Evolutionary conservation across 2,888 invertebrate species (phyloP), one percentile per base, ranked within the genome.

Genomic region (Kuschelorhynchus macadamiae): DNA sequence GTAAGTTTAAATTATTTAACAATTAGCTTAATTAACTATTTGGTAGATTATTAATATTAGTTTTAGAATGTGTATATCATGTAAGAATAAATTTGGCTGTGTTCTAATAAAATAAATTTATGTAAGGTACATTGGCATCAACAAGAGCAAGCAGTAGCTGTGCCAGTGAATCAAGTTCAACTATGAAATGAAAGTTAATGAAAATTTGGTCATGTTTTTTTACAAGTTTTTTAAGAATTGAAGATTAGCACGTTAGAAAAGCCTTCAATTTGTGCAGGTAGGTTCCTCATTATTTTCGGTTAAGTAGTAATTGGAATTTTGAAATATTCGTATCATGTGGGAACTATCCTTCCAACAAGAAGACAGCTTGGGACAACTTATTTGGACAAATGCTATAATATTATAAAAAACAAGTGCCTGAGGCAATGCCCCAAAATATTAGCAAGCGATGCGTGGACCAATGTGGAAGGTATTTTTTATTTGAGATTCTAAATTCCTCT

Each of bases 271-370:
- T 36, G 12, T 36, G 12, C 12, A 36, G 36, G 36, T 36, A 36
- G 25, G 25, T 25, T 25, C 25, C 25, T 25, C 12, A 36, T 36
- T 36, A 36, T 36, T 36, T 36, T 7, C 11, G 36, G 12, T 36
- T 36, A 25, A 25, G 25, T 5, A 25, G 7, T 3, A 5, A 7
- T 5, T 25, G 3, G 25, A 7, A 25, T 36, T 36, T 36, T 36
- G 11, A 36, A 36, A 36, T 36, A 36, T 11, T 36, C 12, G 11
- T 36, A 36, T 36, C 36, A 36, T 36, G n/a, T 36, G 11, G 36
- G 36, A 36, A 36, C 36, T 36, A 36, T 11, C 36, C 11, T 36
- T 11, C 36, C 36, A 36, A 36, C 36, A 36, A 36, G 36, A 36
- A 36, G 12, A 36, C 36, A 36, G 36, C 36, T 36, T 12, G 11